Conservation (phyloP, 2,113 vertebrate species). For the Xenus cinereus region DNA sequence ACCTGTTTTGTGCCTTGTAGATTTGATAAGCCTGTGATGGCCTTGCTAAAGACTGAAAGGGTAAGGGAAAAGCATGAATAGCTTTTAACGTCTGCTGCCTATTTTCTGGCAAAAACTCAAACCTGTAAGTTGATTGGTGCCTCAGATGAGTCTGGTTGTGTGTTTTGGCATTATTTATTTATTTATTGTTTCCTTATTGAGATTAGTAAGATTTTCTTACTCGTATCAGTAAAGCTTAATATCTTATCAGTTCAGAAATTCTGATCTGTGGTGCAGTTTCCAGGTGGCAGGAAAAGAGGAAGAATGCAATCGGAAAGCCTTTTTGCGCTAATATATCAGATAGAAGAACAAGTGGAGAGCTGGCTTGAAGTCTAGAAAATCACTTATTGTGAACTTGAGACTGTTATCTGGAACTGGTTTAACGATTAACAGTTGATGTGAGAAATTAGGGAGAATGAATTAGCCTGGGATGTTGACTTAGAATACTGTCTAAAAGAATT, state of each 20-base stretch:
- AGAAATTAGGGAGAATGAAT: neutral
- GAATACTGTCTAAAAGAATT: neutral
- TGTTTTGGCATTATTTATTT: neutral
- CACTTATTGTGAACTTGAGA: neutral
- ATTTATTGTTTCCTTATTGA: neutral
- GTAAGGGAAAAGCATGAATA: neutral
- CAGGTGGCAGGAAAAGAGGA: neutral
- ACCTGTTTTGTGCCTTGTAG: neutral
- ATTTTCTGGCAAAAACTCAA: neutral
- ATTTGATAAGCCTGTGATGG: neutral
- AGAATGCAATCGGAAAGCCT: neutral
- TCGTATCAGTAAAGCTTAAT: neutral
- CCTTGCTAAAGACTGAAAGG: neutral
- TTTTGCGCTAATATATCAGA: neutral
- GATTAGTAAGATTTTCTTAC: neutral
- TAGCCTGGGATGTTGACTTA: neutral
- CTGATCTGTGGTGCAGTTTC: neutral
- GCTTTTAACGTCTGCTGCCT: neutral
- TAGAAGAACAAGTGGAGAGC: neutral
- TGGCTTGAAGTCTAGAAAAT: constrained; percentile 4
- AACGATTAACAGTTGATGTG: neutral
- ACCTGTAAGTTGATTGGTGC: neutral
- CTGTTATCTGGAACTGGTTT: constrained; percentile 7
- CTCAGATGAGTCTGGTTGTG: neutral
- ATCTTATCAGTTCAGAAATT: neutral